Conservation (phyloP, 1,140 invertebrate genomes). For the Drosophila subobscura region DNA sequence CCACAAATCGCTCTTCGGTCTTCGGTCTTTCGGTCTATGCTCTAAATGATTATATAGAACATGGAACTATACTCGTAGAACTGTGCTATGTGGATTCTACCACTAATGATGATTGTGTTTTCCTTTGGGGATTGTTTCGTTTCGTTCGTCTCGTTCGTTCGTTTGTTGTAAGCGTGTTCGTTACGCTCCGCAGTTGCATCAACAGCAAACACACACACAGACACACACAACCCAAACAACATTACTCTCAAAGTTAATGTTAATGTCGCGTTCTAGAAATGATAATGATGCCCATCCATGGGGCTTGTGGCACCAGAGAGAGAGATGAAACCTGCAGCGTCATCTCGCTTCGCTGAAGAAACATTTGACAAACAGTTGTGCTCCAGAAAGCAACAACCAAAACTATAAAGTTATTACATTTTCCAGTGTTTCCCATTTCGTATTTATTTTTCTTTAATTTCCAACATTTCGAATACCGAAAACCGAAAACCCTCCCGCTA, state of each 20-base stretch:
- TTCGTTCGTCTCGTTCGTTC: conserved; percentile 19
- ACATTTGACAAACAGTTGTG: conserved; percentile 64
- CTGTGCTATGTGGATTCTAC: conserved; percentile 40
- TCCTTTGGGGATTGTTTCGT: conserved; percentile 31
- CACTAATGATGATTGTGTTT: conserved; percentile 74
- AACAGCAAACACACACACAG: conserved; percentile 26
- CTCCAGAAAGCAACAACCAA: conserved; percentile 65
- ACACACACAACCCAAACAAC: conserved; percentile 1
- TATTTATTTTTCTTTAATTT: conserved; percentile 64
- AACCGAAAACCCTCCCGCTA: no score
- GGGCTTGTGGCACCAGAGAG: conserved; percentile 12
- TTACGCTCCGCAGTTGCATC: conserved; percentile 80
- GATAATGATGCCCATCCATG: conserved; percentile 57
- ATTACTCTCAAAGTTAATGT: conserved; percentile 63
- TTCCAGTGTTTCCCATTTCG: conserved; percentile 22
- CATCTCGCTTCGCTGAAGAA: conserved; percentile 41
- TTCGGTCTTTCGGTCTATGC: conserved; percentile 48
- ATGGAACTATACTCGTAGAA: conserved; percentile 8
- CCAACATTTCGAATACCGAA: conserved; percentile 10
- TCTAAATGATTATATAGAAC: conserved; percentile 63
- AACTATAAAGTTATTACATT: conserved; percentile 73
- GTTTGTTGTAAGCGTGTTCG: conserved; percentile 73
- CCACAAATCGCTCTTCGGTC: neutral
- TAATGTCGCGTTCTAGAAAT: conserved; percentile 76
- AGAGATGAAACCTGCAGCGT: conserved; percentile 42